These are phyloP conservation scores for Pseudolaguvia tuberculata DNA, from an alignment of 2,113 vertebrate species.

Conservation along the genomic window DNA sequence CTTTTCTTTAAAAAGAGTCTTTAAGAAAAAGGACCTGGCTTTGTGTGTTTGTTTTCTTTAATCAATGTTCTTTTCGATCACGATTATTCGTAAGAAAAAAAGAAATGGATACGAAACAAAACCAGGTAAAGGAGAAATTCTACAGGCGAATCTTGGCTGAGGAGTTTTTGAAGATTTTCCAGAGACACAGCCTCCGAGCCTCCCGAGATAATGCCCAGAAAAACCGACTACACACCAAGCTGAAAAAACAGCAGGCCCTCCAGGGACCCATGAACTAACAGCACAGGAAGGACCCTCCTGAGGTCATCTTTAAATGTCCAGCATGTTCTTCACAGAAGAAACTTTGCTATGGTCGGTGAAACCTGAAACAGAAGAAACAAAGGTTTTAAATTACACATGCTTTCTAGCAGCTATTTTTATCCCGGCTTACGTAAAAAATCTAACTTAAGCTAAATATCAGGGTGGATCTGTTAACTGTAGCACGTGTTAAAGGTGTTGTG, in stretches of 20 bases:
- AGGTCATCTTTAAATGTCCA: conserved; percentile 64
- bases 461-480: conserved; percentile 57
- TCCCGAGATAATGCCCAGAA: conserved; percentile 57
- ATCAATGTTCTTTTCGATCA: conserved; percentile 42
- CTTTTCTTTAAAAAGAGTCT: conserved; percentile 48
- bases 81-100: conserved; percentile 47
- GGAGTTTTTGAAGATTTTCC: conserved; percentile 42
- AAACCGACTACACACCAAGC: background rate
- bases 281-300: conserved; percentile 61
- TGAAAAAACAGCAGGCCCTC: conserved; percentile 57
- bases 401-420: conserved; percentile 23
- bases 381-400: conserved; percentile 19
- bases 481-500: conserved; percentile 35
- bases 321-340: conserved; percentile 97
- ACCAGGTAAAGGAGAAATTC: conserved; percentile 49
- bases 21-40: conserved; percentile 47
- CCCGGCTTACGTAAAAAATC: conserved; percentile 41
- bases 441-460: conserved; percentile 55
- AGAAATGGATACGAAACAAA: conserved; percentile 29
- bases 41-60: conserved; percentile 28
- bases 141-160: conserved; percentile 53
- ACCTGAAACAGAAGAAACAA: conserved; percentile 66
- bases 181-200: conserved; percentile 74
- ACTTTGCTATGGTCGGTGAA: conserved; percentile 95
- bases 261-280: conserved; percentile 55